phyloP scores from a whole-genome alignment of 2,797 vertebrate species.

The Cirrhinus mrigala region DNA sequence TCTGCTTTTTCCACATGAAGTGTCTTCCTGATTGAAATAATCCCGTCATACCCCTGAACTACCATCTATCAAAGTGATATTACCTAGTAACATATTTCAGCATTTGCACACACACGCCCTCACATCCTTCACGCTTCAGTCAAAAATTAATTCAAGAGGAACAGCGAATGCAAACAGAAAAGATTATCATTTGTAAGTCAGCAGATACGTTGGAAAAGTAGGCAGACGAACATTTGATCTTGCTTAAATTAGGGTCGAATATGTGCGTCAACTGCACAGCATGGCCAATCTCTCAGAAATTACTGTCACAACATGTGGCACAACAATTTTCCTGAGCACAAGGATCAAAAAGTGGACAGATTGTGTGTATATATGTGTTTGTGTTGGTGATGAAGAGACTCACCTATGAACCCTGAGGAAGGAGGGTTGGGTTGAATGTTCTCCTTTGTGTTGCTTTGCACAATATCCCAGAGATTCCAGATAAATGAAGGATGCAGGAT shows the following conservation, averaged over 20 bases:
- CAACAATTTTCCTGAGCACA: not conserved
- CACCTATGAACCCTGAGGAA: slow-evolving; percentile 91
- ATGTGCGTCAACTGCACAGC: slow-evolving; percentile 14
- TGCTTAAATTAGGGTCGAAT: not conserved
- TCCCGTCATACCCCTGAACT: not conserved
- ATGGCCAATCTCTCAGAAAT: slow-evolving; percentile 6
- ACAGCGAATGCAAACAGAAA: not conserved
- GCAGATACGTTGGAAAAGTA: not conserved
- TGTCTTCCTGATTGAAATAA: not conserved
- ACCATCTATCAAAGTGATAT: slow-evolving; percentile 4
- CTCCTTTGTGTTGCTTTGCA: slow-evolving; percentile 87
- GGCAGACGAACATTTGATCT: slow-evolving; percentile 3
- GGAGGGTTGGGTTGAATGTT: slow-evolving; percentile 90
- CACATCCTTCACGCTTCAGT: not conserved
- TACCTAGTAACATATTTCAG: not conserved
- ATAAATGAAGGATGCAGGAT: slow-evolving; percentile 89
- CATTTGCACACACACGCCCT: not conserved
- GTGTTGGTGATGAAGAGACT: not conserved
- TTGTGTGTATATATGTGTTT: not conserved
- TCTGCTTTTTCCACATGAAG: not conserved
- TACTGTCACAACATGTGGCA: not conserved
- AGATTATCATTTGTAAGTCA: slow-evolving; percentile 13
- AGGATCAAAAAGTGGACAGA: slow-evolving; percentile 4
- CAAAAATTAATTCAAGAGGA: not conserved
- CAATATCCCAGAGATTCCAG: slow-evolving; percentile 91